A percentile compares a stretch with the other conserved stretches of the same genome.
These are phyloP conservation scores for Centruroides vittatus DNA, from an alignment of 1,140 invertebrate genomes.

Conservation along the genomic window DNA sequence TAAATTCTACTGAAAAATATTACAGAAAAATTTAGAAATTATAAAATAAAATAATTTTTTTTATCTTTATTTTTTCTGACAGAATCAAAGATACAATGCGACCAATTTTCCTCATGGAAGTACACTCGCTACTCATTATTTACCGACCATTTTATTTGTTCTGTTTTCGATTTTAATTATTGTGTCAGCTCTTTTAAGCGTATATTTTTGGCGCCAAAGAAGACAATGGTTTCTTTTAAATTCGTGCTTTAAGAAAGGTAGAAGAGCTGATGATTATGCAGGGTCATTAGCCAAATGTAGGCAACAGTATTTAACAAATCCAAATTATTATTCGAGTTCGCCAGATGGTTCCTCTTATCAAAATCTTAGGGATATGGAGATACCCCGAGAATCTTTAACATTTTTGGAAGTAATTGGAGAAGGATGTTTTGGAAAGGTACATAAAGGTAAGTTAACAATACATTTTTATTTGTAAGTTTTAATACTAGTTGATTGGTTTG, in stretches of 20 bases:
- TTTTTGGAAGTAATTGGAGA: conserved; percentile 69
- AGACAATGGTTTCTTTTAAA: neutral
- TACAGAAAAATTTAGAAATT: too few species aligned
- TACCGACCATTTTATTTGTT: neutral
- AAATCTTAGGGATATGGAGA: conserved; percentile 26
- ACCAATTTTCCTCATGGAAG: neutral
- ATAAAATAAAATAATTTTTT: too few species aligned
- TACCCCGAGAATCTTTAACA: conserved; percentile 40
- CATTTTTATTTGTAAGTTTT: too few species aligned
- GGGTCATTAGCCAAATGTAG: conserved; percentile 13
- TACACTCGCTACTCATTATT: neutral
- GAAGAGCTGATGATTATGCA: neutral
- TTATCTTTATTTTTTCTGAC: too few species aligned
- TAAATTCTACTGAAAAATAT: too few species aligned
- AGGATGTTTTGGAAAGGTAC: conserved; percentile 84
- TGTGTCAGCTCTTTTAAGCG: neutral
- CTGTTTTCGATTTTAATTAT: neutral
- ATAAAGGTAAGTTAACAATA: conserved; percentile 46
- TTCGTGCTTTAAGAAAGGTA: neutral
- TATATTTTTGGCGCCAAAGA: neutral
- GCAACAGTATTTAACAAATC: conserved; percentile 18
- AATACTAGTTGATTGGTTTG: too few species aligned
- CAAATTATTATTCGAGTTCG: conserved; percentile 16
- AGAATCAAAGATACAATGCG: neutral
- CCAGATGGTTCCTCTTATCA: conserved; percentile 3